Base-by-base conservation (phyloP, 1,140 invertebrate species). In the Pachyrhynchus sulphureomaculatus region DNA sequence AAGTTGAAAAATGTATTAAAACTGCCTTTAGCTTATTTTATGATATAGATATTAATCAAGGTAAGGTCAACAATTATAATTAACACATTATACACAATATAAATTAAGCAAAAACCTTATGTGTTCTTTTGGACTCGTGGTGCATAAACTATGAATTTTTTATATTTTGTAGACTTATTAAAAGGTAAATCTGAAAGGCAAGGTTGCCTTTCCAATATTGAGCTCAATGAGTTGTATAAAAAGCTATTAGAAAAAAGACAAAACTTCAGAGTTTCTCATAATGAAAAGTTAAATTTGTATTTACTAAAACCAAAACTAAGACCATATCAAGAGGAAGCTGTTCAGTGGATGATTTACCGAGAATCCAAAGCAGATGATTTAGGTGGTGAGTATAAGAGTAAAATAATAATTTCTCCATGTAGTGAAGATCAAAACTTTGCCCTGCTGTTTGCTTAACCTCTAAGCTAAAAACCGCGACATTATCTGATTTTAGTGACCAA, bases 291-390 rank as follows among this genome's bases (percentile, higher is more conserved):
- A 12, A 64, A 71, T 37, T 61, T 72, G 64, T 29, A 44, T 6
- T 33, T 53, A 36, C 68, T 76, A 24, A 70, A 66, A 57, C 77
- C 80, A 15, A 70, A 65, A 37, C 71, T 91, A n/a, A 74, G 88
- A 52, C 77, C 79, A 4, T 91, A 91, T 72, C 89, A 91, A 72
- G 71, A 78, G 64, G 65, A 79, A 32, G 86, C 86, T 41, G 85
- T 91, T 0, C 67, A 69, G 26, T 91, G 89, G 89, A 89, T 91
- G 87, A 62, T 90, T 1, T 53, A 72, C 12, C 74, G 80, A 57
- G 86, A 88, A 76, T 56, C 13, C 23, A 47, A 36, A 26, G 20
- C 39, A 24, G 18, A 48, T 33, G 37, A 44, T 41, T 8, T 48
- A 61, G 53, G 58, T 42, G 62, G 64, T 68, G 54, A 33, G 23